Evolutionary conservation across 2,888 invertebrate genomes (phyloP), one percentile per base, ranked within the genome.

Genomic region (Patella ulyssiponensis): DNA sequence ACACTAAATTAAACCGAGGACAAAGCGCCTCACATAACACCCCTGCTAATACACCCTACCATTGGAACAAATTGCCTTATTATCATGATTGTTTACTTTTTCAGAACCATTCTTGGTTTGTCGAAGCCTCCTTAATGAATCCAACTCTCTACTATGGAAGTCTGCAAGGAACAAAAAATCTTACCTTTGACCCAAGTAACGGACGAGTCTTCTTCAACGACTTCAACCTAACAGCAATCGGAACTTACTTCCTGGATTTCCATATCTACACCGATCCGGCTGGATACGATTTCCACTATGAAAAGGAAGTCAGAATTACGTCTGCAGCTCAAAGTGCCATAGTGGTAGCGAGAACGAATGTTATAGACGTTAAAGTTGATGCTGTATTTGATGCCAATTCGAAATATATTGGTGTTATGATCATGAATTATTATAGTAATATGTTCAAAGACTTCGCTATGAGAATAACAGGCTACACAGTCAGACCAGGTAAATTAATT

Each of bases 21-120:
- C 44, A 44, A 44, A 44, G 4, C 44, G 9, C 44, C 44, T 3
- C 5, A 7, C 44, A 44, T 44, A 44, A 0, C 44, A 44, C 44
- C 44, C 7, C 44, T 9, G 4, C 9, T 44, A 44, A 44, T 9
- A 44, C 5, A 9, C 44, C 44, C 9, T 44, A 4, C 9, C 44
- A 44, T 44, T 9, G 44, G 44, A 44, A 44, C 44, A 44, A 9
- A 9, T 7, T 44, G 3, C 9, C 44, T 44, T 44, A 44, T 9
- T 44, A 44, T 9, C 44, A 44, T 9, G 44, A 7, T 44, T 5
- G 5, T 44, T 44, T 9, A 44, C 44, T 44, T 44, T 71, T 51
- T 27, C 80, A 81, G 81, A 75, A 71, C 23, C 79, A 78, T 71
- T 80, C 81, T 5, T 81, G 81, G 81, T 71, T 76, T 15, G 80